phyloP scores from a whole-genome alignment of 1,140 invertebrate species.

The Agrypnia vestita region DNA sequence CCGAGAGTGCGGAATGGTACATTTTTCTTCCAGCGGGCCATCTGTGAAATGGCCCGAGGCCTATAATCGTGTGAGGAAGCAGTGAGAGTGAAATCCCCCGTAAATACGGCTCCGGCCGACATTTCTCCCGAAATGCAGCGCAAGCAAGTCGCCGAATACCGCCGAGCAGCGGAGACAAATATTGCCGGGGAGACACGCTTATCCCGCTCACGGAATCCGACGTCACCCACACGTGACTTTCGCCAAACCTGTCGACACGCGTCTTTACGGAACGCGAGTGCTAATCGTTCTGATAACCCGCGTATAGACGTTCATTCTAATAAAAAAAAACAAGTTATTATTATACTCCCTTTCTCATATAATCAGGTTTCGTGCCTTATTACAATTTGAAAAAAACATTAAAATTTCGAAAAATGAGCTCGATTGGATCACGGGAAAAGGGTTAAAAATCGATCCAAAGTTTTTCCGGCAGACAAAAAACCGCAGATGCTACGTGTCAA shows the following conservation, averaged over 20 bases:
- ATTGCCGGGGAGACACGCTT: neutral
- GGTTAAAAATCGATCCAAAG: too few relatives aligned
- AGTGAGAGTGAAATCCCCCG: constrained; percentile 22
- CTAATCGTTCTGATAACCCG: too few relatives aligned
- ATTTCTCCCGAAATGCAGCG: constrained; percentile 20
- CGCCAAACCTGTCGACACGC: neutral
- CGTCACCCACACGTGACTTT: neutral
- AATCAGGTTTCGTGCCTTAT: too few relatives aligned
- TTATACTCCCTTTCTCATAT: too few relatives aligned
- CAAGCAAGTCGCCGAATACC: constrained; percentile 1
- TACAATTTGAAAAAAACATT: too few relatives aligned
- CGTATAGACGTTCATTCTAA: too few relatives aligned
- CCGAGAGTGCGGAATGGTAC: constrained; percentile 13
- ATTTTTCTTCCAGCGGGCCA: constrained; percentile 6
- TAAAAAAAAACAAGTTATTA: too few relatives aligned
- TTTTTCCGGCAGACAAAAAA: too few relatives aligned
- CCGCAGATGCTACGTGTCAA: too few relatives aligned
- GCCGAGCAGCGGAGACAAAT: neutral
- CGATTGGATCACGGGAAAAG: too few relatives aligned
- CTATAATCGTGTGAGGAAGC: constrained; percentile 15
- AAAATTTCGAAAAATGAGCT: too few relatives aligned
- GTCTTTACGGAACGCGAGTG: too few relatives aligned
- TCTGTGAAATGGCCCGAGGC: constrained; percentile 6
- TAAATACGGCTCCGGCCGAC: constrained; percentile 6
- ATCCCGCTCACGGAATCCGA: neutral